A percentile compares a stretch with the other conserved stretches of the same genome.
phyloP scores from a whole-genome alignment of 2,888 invertebrate species.

The Heliconius ethilla region DNA sequence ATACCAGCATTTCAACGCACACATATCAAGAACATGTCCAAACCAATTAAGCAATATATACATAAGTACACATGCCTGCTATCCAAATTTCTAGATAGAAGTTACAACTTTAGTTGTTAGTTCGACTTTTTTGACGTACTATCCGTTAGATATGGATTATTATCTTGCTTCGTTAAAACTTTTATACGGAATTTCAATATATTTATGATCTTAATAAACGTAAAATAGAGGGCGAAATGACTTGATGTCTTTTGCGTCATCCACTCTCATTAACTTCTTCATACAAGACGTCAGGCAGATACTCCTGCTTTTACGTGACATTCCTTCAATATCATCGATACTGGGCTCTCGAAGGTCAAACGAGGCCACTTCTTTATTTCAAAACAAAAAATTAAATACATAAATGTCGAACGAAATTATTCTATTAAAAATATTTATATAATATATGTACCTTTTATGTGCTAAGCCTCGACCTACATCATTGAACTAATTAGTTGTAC shows the following conservation, averaged over 20 bases:
- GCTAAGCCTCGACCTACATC: background rate
- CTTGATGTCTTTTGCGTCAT: background rate
- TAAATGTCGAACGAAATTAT: no score
- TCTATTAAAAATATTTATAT: background rate
- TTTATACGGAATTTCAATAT: background rate
- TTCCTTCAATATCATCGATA: no score
- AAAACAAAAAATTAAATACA: no score
- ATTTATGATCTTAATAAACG: background rate
- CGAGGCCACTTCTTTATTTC: no score
- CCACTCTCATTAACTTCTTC: no score
- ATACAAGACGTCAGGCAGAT: no score
- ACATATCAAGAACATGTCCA: no score
- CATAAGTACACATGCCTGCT: background rate
- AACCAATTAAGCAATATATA: no score
- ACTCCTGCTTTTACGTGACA: no score
- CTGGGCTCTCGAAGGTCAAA: no score
- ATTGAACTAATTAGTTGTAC: constrained; percentile 4
- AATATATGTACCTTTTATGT: background rate
- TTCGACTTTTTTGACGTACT: constrained; percentile 1
- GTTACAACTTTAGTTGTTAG: constrained; percentile 8
- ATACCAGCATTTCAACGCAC: no score
- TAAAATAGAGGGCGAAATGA: background rate
- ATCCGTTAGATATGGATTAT: no score
- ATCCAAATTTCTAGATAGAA: background rate
- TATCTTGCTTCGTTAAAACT: background rate